Evolutionary conservation across 1,140 invertebrate genomes (phyloP), one percentile per base, ranked within the genome.

Genomic region (Archivesica marissinica): DNA sequence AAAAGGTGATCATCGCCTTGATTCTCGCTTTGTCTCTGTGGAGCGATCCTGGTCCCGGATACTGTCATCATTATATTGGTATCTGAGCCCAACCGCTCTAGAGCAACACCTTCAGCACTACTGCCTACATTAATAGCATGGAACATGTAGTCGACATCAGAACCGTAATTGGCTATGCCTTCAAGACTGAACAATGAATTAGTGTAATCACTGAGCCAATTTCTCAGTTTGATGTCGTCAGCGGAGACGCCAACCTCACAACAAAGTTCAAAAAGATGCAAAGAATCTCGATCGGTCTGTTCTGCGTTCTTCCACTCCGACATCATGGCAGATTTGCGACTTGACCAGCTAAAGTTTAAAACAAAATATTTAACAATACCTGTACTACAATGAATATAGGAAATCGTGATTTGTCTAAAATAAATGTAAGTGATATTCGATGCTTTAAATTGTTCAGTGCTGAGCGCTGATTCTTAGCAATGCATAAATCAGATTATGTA

Each of bases 1-100:
- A 83, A 83, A 28, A 83, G 56, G 39, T 83, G 80, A 7, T 25
- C 39, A 11, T 83, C 80, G 20, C 25, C 38, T 50, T 30, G 38
- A 33, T 38, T 52, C 30, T 70, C 68, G 7, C 52, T 20, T 23
- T 83, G 80, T 33, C 80, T 30, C 70, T 83, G 80, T 28, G 80
- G 80, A 2, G 80, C 68, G 2, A 83, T 59, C n/a, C 80, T 52
- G 6, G 80, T 83, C n/a, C 80, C 80, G 0, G 80, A 83, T 3
- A 83, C 66, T 1, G 80, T 83, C 80, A 83, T 83, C 80, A 83
- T 83, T 4, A 83, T 33, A 25, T 83, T 83, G 54, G 20, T 75
- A 83, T 83, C 80, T 23, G 80, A 83, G 1, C 80, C 80, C 6
- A 83, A 54, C 15, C 70, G 30, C 39, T 83, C 80, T 35, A 75